Base-by-base conservation (phyloP, 2,113 vertebrate species). In the Sylvia atricapilla region DNA sequence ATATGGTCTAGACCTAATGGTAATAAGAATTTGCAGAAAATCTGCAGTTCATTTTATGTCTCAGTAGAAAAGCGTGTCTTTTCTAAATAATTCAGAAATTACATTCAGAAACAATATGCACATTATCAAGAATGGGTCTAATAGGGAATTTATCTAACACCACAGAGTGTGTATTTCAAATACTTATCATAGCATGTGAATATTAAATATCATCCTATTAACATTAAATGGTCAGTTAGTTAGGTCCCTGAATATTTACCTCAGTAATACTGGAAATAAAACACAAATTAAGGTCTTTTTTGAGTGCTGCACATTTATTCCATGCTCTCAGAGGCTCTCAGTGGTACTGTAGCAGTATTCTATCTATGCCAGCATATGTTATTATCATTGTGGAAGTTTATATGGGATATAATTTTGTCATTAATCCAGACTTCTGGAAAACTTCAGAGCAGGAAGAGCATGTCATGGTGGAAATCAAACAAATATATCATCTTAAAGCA, bases 21-120 rank as follows among this genome's bases (percentile, higher is more conserved):
- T 94, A 97, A 89, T 95, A 89, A 95, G 67, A 96, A 94, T 60
- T 93, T 84, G 53, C n/a, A 87, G 90, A 87, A 97, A 97, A 91
- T 66, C 69, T 76, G 50, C 56, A 74, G 53, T 91, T 96, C 87
- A 92, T 95, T 90, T 93, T 84, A 44, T 85, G 41, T 93, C 74
- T 86, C 76, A 30, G 76, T 75, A 92, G 47, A 66, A 68, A 75
- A 93, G 86, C 4, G 13, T 13, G 46, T 84, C 52, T 62, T 89
- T 95, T 92, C 49, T 76, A 77, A 96, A 93, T 94, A 94, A 90
- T 94, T 90, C 74, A 82, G 67, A 95, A 89, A 90, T 77, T 87
- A 14, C 62, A 90, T 94, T 91, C 55, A 89, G 92, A 93, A 97
- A 97, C 92, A 97, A 92, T 94, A 87, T 70, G 74, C 55, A 75